These are phyloP conservation scores for Odontamblyopus lacepedii DNA, from an alignment of 2,797 vertebrate species.

Conservation along the genomic window DNA sequence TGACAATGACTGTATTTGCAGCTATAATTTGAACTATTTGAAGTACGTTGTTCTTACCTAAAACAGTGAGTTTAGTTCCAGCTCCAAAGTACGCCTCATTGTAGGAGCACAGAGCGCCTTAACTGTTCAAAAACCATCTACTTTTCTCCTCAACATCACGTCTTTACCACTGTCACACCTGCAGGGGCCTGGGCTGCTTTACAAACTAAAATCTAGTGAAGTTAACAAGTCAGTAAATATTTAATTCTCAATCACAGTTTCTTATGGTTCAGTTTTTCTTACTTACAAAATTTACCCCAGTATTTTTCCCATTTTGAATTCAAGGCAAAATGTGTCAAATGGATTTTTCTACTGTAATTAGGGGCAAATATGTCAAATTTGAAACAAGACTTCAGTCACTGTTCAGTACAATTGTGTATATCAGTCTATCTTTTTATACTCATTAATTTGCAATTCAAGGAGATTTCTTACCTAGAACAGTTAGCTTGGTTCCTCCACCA, in stretches of 20 bases:
- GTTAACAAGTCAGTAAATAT: not conserved
- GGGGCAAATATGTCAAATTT: not conserved
- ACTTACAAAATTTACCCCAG: no score
- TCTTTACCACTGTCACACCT: not conserved
- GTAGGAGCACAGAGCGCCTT: slow-evolving; percentile 30
- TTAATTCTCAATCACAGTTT: no score
- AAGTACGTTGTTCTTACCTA: slow-evolving; percentile 66
- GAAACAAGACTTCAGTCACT: not conserved
- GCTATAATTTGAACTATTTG: not conserved
- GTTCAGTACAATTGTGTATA: not conserved
- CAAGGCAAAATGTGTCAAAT: not conserved
- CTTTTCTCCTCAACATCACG: not conserved
- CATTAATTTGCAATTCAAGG: no score
- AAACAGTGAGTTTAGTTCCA: slow-evolving; percentile 76
- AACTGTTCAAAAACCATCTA: slow-evolving; percentile 9
- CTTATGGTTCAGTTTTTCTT: not conserved
- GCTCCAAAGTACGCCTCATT: slow-evolving; percentile 43
- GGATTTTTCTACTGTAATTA: not conserved
- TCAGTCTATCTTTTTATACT: no score
- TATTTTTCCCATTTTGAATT: no score
- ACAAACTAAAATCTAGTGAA: not conserved
- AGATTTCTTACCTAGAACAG: slow-evolving; percentile 40
- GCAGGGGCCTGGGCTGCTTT: not conserved
- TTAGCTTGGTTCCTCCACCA: slow-evolving; percentile 50
- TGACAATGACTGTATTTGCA: not conserved